Conservation (phyloP, 2,113 vertebrate genomes). For the Dascyllus trimaculatus region DNA sequence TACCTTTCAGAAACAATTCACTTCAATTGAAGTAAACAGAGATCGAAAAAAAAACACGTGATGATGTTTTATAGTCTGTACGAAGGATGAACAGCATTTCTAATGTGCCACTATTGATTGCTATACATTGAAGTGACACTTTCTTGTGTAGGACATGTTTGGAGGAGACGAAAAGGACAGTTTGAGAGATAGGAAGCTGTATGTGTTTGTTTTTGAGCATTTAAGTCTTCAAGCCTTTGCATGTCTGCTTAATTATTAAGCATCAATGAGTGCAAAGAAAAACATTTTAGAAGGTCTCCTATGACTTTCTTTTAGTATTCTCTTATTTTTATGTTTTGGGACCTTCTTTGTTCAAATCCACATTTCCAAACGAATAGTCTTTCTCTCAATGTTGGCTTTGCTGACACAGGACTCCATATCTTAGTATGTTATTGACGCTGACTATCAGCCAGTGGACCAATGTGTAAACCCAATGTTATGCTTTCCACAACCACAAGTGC, state of each 20-base stretch:
- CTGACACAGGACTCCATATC: too few species aligned
- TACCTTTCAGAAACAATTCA: constrained; percentile 24
- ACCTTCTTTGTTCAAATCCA: too few species aligned
- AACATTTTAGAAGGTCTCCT: fast-evolving
- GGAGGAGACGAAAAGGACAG: not conserved
- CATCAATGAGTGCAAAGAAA: not conserved
- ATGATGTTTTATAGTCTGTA: not conserved
- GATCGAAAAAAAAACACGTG: not conserved
- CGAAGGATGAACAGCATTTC: not conserved
- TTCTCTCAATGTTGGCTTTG: too few species aligned
- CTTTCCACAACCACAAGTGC: too few species aligned
- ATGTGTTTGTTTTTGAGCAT: not conserved
- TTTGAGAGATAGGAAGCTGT: not conserved
- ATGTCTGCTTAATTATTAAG: not conserved
- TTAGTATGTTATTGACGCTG: too few species aligned
- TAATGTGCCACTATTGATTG: not conserved
- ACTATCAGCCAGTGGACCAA: too few species aligned
- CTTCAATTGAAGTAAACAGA: constrained; percentile 4
- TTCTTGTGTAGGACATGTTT: not conserved
- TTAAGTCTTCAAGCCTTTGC: not conserved
- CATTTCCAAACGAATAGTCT: too few species aligned
- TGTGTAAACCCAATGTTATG: too few species aligned
- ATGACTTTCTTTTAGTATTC: not conserved
- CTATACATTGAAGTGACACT: not conserved
- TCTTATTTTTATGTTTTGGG: too few species aligned